Evolutionary conservation across 1,140 invertebrate species (phyloP).

Genomic region (Diorhabda elongata): DNA sequence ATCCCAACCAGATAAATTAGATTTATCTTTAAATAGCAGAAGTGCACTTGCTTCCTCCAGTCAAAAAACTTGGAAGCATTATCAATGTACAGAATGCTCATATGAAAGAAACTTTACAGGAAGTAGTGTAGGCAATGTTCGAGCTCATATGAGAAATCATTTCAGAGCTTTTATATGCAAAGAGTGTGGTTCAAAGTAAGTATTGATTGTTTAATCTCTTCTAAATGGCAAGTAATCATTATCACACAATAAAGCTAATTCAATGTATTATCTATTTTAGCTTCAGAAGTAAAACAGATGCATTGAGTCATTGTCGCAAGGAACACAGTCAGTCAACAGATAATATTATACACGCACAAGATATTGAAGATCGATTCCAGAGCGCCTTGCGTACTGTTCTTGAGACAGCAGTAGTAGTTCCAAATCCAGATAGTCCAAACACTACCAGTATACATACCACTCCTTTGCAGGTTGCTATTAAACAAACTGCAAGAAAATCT

Average conservation of each 20-base stretch:
- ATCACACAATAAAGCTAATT: too few species aligned
- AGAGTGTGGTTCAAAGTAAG: slow-evolving; percentile 17
- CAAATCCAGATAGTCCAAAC: background rate
- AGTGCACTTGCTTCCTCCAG: background rate
- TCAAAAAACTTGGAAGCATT: slow-evolving; percentile 12
- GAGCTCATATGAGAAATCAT: slow-evolving; percentile 29
- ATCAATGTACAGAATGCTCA: slow-evolving; percentile 25
- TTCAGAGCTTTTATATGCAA: slow-evolving; percentile 27
- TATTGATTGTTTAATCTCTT: background rate
- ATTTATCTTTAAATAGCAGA: background rate
- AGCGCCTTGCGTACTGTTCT: background rate
- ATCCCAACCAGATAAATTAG: background rate
- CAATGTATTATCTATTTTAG: background rate
- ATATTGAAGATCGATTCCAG: slow-evolving; percentile 4
- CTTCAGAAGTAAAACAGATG: slow-evolving; percentile 4
- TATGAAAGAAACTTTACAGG: slow-evolving; percentile 13
- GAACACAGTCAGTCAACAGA: background rate
- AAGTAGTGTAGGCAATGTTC: slow-evolving; percentile 11
- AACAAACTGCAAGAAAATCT: slow-evolving; percentile 28
- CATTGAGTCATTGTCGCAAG: slow-evolving; percentile 4
- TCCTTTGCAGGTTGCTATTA: background rate
- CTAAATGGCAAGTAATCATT: background rate
- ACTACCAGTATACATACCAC: background rate
- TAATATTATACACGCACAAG: slow-evolving; percentile 1
- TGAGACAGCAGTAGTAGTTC: background rate